A percentile compares a stretch with the other conserved stretches of the same genome.
Evolutionary conservation across 2,797 vertebrate genomes (phyloP).

Genomic region (Sebastes trivittatus): DNA sequence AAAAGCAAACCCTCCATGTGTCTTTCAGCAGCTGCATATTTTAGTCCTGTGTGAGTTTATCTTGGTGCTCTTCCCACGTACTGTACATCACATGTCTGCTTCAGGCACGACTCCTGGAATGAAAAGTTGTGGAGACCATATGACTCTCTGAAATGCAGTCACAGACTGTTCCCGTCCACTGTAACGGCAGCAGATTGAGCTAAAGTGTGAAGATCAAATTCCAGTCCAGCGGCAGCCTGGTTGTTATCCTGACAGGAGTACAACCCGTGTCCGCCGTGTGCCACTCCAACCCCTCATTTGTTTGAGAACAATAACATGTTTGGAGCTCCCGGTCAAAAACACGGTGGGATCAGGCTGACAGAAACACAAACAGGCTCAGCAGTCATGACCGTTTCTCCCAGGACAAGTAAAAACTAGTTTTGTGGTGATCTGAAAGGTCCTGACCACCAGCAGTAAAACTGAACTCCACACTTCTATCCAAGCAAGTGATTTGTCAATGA

Average conservation of each 20-base stretch:
- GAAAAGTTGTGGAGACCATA: not conserved
- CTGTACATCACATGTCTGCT: slow-evolving; percentile 50
- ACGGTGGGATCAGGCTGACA: slow-evolving; percentile 45
- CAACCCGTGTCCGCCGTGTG: slow-evolving; percentile 33
- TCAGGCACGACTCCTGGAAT: slow-evolving; percentile 7
- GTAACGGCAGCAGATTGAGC: slow-evolving; percentile 21
- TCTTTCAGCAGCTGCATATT: slow-evolving; percentile 36
- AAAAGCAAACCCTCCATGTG: slow-evolving; percentile 4
- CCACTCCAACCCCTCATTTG: slow-evolving; percentile 64
- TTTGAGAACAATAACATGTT: slow-evolving; percentile 72
- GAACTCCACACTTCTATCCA: slow-evolving; percentile 21
- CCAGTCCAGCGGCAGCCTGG: slow-evolving; percentile 39
- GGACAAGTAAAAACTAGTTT: slow-evolving; percentile 24
- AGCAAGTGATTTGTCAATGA: slow-evolving; percentile 32
- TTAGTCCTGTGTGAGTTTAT: slow-evolving; percentile 23
- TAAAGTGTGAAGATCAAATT: slow-evolving; percentile 56
- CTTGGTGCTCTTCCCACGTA: slow-evolving; percentile 32
- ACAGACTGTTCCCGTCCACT: slow-evolving; percentile 37
- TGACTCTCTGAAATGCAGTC: slow-evolving; percentile 25
- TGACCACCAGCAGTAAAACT: slow-evolving; percentile 15
- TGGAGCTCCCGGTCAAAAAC: slow-evolving; percentile 65
- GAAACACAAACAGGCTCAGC: slow-evolving; percentile 51
- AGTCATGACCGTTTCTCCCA: slow-evolving; percentile 19
- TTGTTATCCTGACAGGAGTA: slow-evolving; percentile 55
- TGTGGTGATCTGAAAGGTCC: slow-evolving; percentile 11